Base-by-base conservation (phyloP, 2,888 invertebrate species). In the Phasia obesa region DNA sequence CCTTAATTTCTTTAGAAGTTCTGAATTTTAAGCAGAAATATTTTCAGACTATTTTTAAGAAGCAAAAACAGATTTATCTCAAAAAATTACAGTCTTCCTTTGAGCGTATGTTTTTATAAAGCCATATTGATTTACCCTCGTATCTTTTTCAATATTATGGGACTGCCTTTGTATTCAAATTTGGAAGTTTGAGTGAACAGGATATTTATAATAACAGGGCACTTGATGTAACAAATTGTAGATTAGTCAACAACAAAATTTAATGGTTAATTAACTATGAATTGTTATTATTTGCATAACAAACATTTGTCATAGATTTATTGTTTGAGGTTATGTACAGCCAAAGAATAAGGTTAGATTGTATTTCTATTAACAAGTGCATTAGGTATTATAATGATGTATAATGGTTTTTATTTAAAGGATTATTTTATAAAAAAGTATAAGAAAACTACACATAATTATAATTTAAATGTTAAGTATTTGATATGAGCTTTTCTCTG, bases 181-280 rank as follows among this genome's bases (percentile, higher is more conserved):
- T 83, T 69, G 31, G 25, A 15, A 25, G 19, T 47, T 47, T 23
- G 55, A 4, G 13, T 21, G 25, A 31, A 15, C 17, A 25, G 62
- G 17, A 21, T 60, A 53, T 70, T 42, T 71, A 59, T 85, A 84
- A 85, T 86, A 84, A 85, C 81, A 85, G 81, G 79, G 69, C 85
- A 83, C 85, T 86, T 85, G 85, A 84, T 88, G 85, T 86, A 85
- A 84, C 85, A 87, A 88, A 88, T 89, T 88, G 44, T 38, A 64
- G 76, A 65, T 74, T 81, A 53, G 31, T 17, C 31, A 59, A 60
- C 76, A 69, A 49, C 1, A 65, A 55, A 65, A 55, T 90, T 89
- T 89, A 86, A 90, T 87, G 88, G 87, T 88, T 90, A 90, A 90
- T 90, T 89, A 90, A 88, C 88, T 87, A 85, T 86, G 87, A 89